Conservation (phyloP, 2,113 vertebrate species). For the Pollachius pollachius region DNA sequence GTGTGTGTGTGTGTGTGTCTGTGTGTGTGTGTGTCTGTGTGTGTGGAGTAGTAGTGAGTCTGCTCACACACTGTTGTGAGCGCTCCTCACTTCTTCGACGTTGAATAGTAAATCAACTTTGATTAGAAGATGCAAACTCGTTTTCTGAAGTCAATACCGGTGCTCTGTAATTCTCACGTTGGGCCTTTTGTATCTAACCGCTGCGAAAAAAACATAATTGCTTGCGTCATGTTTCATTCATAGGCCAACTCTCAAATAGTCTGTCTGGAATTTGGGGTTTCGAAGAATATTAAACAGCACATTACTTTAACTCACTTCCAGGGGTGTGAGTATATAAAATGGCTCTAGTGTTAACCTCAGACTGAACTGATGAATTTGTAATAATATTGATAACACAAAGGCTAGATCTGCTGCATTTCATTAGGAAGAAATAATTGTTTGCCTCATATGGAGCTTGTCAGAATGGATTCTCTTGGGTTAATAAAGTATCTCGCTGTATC, state of each 20-base stretch:
- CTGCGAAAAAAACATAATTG: conserved; percentile 7
- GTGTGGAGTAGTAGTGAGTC: too few species aligned
- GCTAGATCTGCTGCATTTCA: too few species aligned
- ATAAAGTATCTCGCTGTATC: too few species aligned
- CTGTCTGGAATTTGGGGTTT: conserved; percentile 1
- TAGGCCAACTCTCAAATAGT: background rate
- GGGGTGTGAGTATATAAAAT: background rate
- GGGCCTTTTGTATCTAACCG: background rate
- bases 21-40: too few species aligned
- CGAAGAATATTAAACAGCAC: conserved; percentile 4
- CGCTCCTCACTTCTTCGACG: background rate
- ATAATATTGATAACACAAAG: too few species aligned
- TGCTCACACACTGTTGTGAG: background rate
- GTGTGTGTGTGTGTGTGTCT: too few species aligned
- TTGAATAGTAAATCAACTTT: background rate
- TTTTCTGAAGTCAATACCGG: background rate
- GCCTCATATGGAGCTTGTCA: too few species aligned
- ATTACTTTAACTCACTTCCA: conserved; percentile 6
- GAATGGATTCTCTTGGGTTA: too few species aligned
- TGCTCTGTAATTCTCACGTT: background rate
- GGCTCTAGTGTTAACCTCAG: background rate
- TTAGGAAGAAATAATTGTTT: too few species aligned
- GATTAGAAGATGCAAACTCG: background rate
- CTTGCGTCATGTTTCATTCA: conserved; percentile 4
- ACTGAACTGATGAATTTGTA: too few species aligned